Conservation (phyloP, 2,797 vertebrate genomes). For the Scarus forsteni region DNA sequence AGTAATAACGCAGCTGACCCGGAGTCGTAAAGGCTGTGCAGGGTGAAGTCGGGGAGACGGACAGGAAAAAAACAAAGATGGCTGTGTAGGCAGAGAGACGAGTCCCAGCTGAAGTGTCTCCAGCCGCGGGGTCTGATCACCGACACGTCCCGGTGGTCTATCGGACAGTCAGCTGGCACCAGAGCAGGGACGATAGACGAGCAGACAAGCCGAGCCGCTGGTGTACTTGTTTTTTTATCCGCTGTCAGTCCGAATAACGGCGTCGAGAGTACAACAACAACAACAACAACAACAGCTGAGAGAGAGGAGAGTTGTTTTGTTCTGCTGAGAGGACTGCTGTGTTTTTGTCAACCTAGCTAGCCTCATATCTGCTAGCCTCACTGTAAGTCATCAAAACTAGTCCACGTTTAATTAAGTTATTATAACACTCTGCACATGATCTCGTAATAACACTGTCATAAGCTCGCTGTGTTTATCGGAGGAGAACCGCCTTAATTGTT, state of each 20-base stretch:
- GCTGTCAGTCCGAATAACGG: conserved; percentile 83
- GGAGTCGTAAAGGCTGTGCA: conserved; percentile 61
- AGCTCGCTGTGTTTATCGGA: conserved; percentile 38
- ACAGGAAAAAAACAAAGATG: conserved; percentile 89
- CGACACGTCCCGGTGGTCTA: conserved; percentile 62
- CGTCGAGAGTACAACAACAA: conserved; percentile 57
- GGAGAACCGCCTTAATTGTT: conserved; percentile 22
- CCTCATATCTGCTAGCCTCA: conserved; percentile 74
- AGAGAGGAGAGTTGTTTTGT: conserved; percentile 83
- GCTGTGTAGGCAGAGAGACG: conserved; percentile 84
- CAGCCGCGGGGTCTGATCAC: conserved; percentile 58
- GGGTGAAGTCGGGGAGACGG: conserved; percentile 75
- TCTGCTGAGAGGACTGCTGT: conserved; percentile 76
- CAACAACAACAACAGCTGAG: conserved; percentile 74
- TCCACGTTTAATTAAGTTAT: conserved; percentile 40
- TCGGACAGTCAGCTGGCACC: conserved; percentile 66
- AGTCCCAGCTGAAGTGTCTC: conserved; percentile 73
- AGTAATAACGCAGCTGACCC: conserved; percentile 69
- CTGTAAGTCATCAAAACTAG: conserved; percentile 76
- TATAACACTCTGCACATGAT: conserved; percentile 45
- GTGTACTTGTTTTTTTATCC: conserved; percentile 58
- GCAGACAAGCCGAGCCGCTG: conserved; percentile 65
- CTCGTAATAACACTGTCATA: conserved; percentile 54
- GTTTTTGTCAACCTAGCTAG: conserved; percentile 77
- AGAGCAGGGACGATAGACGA: conserved; percentile 67